Conservation (phyloP, 2,888 invertebrate species). For the Dicyrtomina minuta region DNA sequence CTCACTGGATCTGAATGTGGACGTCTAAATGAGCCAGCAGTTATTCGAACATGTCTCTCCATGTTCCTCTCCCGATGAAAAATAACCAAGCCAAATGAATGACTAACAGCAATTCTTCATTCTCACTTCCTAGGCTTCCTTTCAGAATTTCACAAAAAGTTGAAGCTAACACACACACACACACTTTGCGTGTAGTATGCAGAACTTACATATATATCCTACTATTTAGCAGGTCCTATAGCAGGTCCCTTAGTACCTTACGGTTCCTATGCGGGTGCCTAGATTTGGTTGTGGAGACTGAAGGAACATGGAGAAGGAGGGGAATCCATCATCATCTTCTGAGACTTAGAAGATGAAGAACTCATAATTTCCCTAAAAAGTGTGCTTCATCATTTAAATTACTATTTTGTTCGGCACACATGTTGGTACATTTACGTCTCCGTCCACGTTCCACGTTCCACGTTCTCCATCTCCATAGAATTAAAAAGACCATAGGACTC, state of each 20-base stretch:
- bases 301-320: background rate
- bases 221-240: no score
- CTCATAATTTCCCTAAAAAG: slow-evolving; percentile 33
- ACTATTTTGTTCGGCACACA: slow-evolving; percentile 28
- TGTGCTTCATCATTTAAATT: slow-evolving; percentile 34
- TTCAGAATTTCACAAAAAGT: no score
- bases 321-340: slow-evolving; percentile 28
- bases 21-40: slow-evolving; percentile 35
- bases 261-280: no score
- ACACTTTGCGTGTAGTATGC: no score
- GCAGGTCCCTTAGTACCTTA: no score
- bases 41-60: slow-evolving; percentile 29
- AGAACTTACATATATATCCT: no score
- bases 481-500: background rate
- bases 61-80: slow-evolving; percentile 27
- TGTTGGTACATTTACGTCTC: slow-evolving; percentile 21
- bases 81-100: slow-evolving; percentile 34
- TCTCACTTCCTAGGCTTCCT: background rate
- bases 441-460: background rate
- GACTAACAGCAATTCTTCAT: slow-evolving; percentile 40
- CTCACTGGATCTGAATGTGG: background rate
- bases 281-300: no score
- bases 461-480: background rate
- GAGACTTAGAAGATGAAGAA: slow-evolving; percentile 26
- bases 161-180: no score